Evolutionary conservation across 92 coral and sea anemone species (phyloP).

Genomic region (Zoanthus sociatus): DNA sequence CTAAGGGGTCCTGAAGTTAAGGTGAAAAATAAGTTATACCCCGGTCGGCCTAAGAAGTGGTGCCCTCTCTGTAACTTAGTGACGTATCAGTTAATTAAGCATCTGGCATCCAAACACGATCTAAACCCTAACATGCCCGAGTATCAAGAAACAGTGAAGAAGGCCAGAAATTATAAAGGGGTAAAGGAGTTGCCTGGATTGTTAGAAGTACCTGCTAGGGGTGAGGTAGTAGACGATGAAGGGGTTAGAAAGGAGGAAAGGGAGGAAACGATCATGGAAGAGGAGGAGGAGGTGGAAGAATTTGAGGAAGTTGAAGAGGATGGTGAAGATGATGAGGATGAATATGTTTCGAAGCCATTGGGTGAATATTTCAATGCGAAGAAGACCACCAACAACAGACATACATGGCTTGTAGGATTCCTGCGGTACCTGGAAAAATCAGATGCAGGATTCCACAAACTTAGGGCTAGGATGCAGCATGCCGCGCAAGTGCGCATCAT

Average conservation of each 20-base stretch:
- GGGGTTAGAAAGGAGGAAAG: background rate
- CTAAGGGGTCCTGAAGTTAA: slow-evolving; percentile 3
- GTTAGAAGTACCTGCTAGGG: background rate
- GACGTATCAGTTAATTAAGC: slow-evolving; percentile 4
- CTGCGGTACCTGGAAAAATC: background rate
- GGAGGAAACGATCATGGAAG: background rate
- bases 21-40: background rate
- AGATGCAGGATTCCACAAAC: background rate
- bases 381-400: too few species aligned
- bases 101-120: slow-evolving; percentile 5
- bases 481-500: background rate
- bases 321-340: slow-evolving; percentile 1
- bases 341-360: background rate
- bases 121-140: background rate
- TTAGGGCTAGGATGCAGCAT: background rate
- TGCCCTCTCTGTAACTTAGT: background rate
- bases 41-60: slow-evolving; percentile 5
- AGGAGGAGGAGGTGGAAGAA: background rate
- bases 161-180: background rate
- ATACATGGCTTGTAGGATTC: background rate
- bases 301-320: background rate
- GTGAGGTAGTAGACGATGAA: background rate
- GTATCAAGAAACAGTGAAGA: background rate
- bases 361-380: background rate
- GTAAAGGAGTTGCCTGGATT: slow-evolving; percentile 1